Conservation (phyloP, 1,140 invertebrate species). For the Atta colombica region DNA sequence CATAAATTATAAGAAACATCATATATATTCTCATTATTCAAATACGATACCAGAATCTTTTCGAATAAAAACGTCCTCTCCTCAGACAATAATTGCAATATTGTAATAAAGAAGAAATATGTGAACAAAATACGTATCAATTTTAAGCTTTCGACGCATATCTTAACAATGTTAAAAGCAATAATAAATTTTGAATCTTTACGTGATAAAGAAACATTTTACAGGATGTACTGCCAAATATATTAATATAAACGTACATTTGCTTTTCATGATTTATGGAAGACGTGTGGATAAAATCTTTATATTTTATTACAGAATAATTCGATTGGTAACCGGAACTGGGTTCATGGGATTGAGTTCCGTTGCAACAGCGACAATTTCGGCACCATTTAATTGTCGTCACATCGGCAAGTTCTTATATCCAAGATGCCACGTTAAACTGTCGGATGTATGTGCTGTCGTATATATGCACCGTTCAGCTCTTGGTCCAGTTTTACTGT, state of each 20-base stretch:
- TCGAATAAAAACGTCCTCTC: neutral
- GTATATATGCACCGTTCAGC: neutral
- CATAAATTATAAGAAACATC: neutral
- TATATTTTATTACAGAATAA: neutral
- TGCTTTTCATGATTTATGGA: neutral
- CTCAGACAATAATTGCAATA: neutral
- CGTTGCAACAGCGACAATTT: slow-evolving; percentile 6
- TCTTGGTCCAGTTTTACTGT: slow-evolving; percentile 54
- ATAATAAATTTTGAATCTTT: slow-evolving; percentile 19
- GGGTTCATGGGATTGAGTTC: neutral
- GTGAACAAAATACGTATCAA: neutral
- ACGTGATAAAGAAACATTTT: neutral
- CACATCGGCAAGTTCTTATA: slow-evolving; percentile 16
- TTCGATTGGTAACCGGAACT: neutral
- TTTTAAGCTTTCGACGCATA: neutral
- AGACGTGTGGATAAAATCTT: neutral
- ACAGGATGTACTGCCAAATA: neutral
- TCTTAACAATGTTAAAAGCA: neutral
- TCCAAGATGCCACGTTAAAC: slow-evolving; percentile 25
- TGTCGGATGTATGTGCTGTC: neutral
- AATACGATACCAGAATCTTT: neutral
- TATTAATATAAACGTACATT: slow-evolving; percentile 6
- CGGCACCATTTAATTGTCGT: neutral
- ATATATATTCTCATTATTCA: neutral
- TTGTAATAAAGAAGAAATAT: neutral